Percentiles rank a stretch among this genome's conserved stretches.
Conservation (phyloP, 2,797 vertebrate genomes). For the Graptemys geographica region DNA sequence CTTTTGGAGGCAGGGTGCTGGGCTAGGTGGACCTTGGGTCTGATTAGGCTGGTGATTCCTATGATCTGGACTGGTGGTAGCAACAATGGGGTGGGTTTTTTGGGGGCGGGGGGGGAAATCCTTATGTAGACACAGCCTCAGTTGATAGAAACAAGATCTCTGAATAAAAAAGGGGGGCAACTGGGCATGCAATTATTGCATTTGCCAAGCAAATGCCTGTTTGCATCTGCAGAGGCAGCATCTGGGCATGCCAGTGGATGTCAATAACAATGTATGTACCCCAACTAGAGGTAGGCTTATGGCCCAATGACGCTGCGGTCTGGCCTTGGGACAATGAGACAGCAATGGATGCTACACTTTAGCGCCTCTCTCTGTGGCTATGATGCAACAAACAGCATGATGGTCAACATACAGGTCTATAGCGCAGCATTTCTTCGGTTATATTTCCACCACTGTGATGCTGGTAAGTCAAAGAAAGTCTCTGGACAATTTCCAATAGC, state of each 20-base stretch:
- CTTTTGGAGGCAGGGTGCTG: neutral
- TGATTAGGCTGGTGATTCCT: neutral
- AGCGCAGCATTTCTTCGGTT: neutral
- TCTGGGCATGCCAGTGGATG: neutral
- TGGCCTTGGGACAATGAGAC: neutral
- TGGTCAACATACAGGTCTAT: neutral
- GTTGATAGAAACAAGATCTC: neutral
- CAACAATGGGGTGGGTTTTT: neutral
- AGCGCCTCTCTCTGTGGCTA: fast-evolving
- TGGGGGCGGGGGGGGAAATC: neutral
- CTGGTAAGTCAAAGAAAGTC: neutral
- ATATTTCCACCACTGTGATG: neutral
- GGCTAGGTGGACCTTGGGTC: neutral
- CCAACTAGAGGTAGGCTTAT: neutral
- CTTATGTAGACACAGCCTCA: neutral
- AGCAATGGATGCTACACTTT: neutral
- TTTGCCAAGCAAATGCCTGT: neutral
- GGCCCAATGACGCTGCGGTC: neutral
- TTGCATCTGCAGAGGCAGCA: neutral
- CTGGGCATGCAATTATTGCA: neutral
- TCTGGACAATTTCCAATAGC: neutral
- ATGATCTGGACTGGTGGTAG: neutral
- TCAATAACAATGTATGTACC: neutral
- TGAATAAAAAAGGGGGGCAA: neutral
- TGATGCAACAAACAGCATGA: neutral